These are phyloP conservation scores for Drosophila ogumai DNA, from an alignment of 1,140 invertebrate species.

Conservation along the genomic window DNA sequence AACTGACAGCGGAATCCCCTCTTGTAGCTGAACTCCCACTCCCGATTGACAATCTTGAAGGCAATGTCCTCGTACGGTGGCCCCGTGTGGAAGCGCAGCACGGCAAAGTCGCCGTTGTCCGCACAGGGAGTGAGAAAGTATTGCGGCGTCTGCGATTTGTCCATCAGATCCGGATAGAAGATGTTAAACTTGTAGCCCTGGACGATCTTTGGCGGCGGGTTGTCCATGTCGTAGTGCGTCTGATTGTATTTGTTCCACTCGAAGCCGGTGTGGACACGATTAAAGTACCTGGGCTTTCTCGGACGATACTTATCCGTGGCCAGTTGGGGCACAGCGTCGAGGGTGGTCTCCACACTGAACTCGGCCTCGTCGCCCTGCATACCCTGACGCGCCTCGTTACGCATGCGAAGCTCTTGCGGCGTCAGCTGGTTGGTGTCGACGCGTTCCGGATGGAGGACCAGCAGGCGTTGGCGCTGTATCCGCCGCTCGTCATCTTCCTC, in stretches of 20 bases:
- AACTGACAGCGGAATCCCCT: constrained; percentile 99
- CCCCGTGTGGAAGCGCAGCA: constrained; percentile 97
- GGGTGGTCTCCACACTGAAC: constrained; percentile 95
- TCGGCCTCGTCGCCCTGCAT: constrained; percentile 95
- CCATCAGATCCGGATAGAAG: constrained; percentile 99
- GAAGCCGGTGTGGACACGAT: constrained; percentile 97
- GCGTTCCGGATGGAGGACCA: constrained; percentile 59
- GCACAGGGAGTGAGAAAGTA: constrained; percentile 96
- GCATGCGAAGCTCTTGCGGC: constrained; percentile 88
- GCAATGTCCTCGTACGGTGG: constrained; percentile 99
- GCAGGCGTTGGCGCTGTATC: constrained; percentile 56
- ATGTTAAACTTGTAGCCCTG: constrained; percentile 99
- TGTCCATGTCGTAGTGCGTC: constrained; percentile 99
- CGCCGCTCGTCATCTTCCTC: constrained; percentile 67
- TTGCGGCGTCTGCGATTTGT: constrained; percentile 96
- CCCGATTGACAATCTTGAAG: constrained; percentile 99
- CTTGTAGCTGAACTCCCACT: constrained; percentile 99
- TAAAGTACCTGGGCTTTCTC: constrained; percentile 98
- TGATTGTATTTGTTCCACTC: constrained; percentile 99
- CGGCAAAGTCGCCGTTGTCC: constrained; percentile 98
- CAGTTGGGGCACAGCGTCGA: constrained; percentile 95
- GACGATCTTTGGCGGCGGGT: constrained; percentile 99
- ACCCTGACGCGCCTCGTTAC: constrained; percentile 93
- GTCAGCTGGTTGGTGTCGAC: constrained; percentile 51
- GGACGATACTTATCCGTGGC: constrained; percentile 99